Evolutionary conservation across 2,797 vertebrate species (phyloP).

Genomic region (Microhierax caerulescens): DNA sequence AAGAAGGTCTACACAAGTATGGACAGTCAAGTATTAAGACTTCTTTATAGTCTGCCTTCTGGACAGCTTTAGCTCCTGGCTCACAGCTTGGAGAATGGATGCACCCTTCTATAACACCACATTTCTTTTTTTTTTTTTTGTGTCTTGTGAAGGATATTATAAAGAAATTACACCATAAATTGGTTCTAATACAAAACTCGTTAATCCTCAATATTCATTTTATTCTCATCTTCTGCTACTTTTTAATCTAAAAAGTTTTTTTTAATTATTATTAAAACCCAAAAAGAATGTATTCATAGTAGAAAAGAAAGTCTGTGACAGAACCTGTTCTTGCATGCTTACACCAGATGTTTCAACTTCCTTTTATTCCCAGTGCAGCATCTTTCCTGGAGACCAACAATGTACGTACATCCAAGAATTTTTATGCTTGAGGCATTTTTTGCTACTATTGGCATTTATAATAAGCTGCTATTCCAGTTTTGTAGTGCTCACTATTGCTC

Average conservation of each 20-base stretch:
- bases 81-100: background rate
- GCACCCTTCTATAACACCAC: background rate
- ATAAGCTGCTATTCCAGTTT: background rate
- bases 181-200: background rate
- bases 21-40: background rate
- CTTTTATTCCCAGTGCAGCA: background rate
- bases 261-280: background rate
- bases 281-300: background rate
- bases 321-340: background rate
- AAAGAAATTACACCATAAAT: background rate
- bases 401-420: background rate
- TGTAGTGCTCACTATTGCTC: background rate
- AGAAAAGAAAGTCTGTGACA: background rate
- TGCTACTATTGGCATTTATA: background rate
- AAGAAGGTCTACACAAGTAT: background rate
- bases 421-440: background rate
- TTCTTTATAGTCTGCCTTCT: background rate
- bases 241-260: background rate
- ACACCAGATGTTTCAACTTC: background rate
- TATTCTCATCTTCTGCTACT: background rate
- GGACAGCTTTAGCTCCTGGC: background rate
- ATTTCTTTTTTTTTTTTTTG: background rate
- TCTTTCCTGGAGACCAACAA: background rate
- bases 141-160: background rate
- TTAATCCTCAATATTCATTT: background rate